A percentile compares a stretch with the other conserved stretches of the same genome.
These are phyloP conservation scores for Monopterus albus DNA, from an alignment of 2,113 vertebrate genomes.

Conservation along the genomic window DNA sequence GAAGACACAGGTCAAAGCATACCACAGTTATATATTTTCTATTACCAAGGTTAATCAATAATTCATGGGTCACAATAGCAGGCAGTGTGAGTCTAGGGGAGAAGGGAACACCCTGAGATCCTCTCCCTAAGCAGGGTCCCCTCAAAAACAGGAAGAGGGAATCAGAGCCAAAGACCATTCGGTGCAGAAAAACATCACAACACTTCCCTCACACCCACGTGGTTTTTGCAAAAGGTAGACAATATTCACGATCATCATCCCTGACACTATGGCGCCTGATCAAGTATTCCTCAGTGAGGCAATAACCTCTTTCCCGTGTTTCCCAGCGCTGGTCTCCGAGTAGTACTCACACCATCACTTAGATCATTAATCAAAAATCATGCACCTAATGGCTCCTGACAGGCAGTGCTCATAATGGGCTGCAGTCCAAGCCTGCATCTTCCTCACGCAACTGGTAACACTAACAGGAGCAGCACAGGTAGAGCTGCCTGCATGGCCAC, in stretches of 20 bases:
- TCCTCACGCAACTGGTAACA: slow-evolving; percentile 75
- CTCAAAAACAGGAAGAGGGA: slow-evolving; percentile 71
- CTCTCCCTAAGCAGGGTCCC: slow-evolving; percentile 61
- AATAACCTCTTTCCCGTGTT: slow-evolving; percentile 82
- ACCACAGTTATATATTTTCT: slow-evolving; percentile 80
- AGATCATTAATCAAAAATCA: slow-evolving; percentile 91
- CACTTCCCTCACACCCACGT: slow-evolving; percentile 22
- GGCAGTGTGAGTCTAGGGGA: slow-evolving; percentile 51
- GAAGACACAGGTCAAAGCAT: slow-evolving; percentile 75
- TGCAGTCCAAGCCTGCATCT: slow-evolving; percentile 77
- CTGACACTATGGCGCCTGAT: slow-evolving; percentile 54
- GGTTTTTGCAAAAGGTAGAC: slow-evolving; percentile 30
- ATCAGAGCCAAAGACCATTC: slow-evolving; percentile 61
- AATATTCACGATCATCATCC: slow-evolving; percentile 77
- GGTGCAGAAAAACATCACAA: slow-evolving; percentile 20
- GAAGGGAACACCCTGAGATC: slow-evolving; percentile 68
- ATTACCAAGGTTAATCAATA: slow-evolving; percentile 84
- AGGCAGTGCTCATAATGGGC: slow-evolving; percentile 83
- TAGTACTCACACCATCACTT: slow-evolving; percentile 88
- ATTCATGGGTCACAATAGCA: slow-evolving; percentile 83
- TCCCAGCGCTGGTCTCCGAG: slow-evolving; percentile 76
- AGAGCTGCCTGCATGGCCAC: slow-evolving; percentile 61
- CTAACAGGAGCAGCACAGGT: slow-evolving; percentile 70
- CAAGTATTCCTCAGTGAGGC: slow-evolving; percentile 83
- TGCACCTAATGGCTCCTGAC: slow-evolving; percentile 91